Percentiles rank a stretch among this genome's conserved stretches.
Conservation (phyloP, 2,797 vertebrate species). For the Spondyliosoma cantharus region DNA sequence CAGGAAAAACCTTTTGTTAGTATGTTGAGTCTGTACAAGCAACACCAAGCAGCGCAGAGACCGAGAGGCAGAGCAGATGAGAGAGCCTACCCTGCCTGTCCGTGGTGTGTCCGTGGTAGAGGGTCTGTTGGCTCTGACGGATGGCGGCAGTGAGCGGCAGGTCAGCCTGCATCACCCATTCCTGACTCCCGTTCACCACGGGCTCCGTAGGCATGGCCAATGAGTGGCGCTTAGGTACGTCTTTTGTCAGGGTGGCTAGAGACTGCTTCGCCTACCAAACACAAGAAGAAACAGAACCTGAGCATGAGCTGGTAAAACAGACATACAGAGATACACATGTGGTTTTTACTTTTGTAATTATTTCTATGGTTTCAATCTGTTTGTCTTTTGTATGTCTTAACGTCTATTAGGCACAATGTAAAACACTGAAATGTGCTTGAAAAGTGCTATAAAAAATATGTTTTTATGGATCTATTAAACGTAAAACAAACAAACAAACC, state of each 20-base stretch:
- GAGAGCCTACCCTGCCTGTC: constrained; percentile 91
- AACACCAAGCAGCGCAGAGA: constrained; percentile 47
- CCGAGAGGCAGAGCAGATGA: not conserved
- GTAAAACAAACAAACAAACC: too few species aligned
- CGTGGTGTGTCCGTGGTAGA: constrained; percentile 91
- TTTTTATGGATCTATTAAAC: too few species aligned
- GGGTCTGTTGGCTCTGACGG: constrained; percentile 97
- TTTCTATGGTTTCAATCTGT: too few species aligned
- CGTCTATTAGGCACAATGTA: too few species aligned
- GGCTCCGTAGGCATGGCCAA: constrained; percentile 93
- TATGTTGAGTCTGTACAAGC: constrained; percentile 48
- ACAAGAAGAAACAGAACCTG: not conserved
- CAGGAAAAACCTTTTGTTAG: constrained; percentile 70
- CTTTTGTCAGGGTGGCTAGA: constrained; percentile 95
- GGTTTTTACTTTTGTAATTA: too few species aligned
- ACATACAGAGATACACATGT: not conserved
- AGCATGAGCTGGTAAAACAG: not conserved
- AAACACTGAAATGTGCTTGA: too few species aligned
- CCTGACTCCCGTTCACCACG: constrained; percentile 95
- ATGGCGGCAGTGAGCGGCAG: constrained; percentile 96
- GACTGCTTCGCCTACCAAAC: constrained; percentile 93
- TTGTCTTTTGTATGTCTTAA: too few species aligned
- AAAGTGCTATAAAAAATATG: too few species aligned
- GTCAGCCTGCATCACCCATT: constrained; percentile 97
- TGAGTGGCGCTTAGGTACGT: constrained; percentile 95